A percentile compares a stretch with the other conserved stretches of the same genome.
phyloP scores from a whole-genome alignment of 2,888 invertebrate genomes.

The Keiferia lycopersicella region DNA sequence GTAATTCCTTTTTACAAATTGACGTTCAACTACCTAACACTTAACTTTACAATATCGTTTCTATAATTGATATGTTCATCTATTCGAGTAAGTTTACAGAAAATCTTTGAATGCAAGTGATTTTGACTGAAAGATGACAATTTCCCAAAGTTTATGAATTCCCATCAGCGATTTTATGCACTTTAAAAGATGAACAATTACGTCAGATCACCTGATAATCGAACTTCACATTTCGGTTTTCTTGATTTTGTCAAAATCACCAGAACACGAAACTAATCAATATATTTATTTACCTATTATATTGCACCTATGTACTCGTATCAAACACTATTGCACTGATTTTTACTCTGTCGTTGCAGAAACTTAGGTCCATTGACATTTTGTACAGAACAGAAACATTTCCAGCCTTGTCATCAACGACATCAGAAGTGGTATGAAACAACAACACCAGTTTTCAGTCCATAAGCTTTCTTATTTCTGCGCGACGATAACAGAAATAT shows the following conservation, averaged over 20 bases:
- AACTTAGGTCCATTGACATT: not conserved
- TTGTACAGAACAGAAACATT: not conserved
- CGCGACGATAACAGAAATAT: not conserved
- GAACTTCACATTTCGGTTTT: not conserved
- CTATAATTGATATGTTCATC: slow-evolving; percentile 74
- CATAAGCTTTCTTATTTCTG: not conserved
- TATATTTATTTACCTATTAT: not conserved
- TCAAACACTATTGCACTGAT: slow-evolving; percentile 5
- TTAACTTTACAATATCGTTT: slow-evolving; percentile 40
- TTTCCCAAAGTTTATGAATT: not conserved
- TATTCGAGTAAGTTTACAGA: slow-evolving; percentile 47
- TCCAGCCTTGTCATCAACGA: not conserved
- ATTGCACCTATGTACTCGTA: slow-evolving; percentile 7
- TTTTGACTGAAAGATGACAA: not conserved
- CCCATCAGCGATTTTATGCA: not conserved
- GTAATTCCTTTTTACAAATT: slow-evolving; percentile 32
- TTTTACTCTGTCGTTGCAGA: not conserved
- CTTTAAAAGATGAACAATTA: no score
- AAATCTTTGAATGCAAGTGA: not conserved
- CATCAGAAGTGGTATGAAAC: no score
- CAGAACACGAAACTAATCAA: not conserved
- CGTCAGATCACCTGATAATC: no score
- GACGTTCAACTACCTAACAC: slow-evolving; percentile 46
- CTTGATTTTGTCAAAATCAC: not conserved
- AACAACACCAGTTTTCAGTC: no score